A percentile compares a stretch with the other conserved stretches of the same genome.
Conservation (phyloP, 2,113 vertebrate species). For the Dasyurus viverrinus region DNA sequence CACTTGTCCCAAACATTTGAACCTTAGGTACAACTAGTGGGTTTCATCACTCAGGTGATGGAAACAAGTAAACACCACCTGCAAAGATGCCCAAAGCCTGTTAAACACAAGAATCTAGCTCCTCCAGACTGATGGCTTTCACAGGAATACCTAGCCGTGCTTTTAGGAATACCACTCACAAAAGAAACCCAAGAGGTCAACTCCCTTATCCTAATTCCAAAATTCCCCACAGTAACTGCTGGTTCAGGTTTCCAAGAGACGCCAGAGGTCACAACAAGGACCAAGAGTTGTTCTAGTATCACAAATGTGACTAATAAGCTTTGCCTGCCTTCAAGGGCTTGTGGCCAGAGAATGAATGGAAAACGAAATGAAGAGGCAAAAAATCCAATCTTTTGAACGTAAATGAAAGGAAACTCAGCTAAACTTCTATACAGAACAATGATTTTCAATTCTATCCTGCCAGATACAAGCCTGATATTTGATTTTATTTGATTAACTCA, state of each 20-base stretch:
- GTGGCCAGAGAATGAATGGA: background rate
- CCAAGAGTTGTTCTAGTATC: slow-evolving; percentile 20
- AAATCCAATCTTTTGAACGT: background rate
- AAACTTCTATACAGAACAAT: background rate
- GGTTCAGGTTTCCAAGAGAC: slow-evolving; percentile 10
- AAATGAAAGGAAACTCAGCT: slow-evolving; percentile 16
- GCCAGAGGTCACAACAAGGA: slow-evolving; percentile 37
- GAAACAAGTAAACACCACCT: background rate
- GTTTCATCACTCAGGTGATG: background rate
- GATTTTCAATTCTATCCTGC: background rate
- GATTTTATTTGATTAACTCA: background rate
- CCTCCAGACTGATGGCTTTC: slow-evolving; percentile 15
- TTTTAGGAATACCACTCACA: background rate
- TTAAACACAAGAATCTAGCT: slow-evolving; percentile 6
- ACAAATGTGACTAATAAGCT: slow-evolving; percentile 43
- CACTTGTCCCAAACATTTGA: background rate
- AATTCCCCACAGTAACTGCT: background rate
- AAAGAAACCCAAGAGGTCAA: slow-evolving; percentile 17
- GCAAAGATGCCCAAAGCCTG: slow-evolving; percentile 14
- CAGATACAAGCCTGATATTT: background rate
- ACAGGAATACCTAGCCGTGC: background rate
- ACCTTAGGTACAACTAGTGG: background rate
- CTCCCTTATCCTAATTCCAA: background rate
- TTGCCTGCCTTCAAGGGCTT: background rate
- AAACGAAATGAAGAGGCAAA: background rate